Conservation (phyloP, 2,113 vertebrate species). For the Saccopteryx bilineata region DNA sequence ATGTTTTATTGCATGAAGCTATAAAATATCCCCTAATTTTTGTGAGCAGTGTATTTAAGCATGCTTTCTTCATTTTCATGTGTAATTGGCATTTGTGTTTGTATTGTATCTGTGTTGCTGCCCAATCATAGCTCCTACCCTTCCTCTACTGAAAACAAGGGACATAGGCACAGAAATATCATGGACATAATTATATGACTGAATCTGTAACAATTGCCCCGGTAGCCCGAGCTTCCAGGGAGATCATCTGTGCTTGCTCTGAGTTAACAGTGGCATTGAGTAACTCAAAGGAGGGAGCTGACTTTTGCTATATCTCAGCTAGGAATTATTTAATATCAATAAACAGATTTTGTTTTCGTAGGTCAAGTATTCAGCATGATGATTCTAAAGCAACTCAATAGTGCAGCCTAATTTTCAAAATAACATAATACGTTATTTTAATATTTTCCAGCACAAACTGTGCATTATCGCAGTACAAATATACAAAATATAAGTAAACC, state of each 20-base stretch:
- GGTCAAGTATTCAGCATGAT: not conserved
- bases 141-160: not conserved
- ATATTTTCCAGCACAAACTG: not conserved
- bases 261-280: not conserved
- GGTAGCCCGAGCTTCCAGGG: not conserved
- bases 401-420: constrained; percentile 37
- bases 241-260: not conserved
- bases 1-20: no score
- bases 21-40: no score
- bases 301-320: not conserved
- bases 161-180: not conserved
- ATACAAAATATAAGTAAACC: not conserved
- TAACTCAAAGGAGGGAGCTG: not conserved
- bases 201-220: not conserved
- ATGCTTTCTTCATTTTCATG: not conserved
- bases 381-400: constrained; percentile 1
- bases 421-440: not conserved
- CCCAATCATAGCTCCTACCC: not conserved
- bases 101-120: not conserved
- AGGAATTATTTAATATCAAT: constrained; percentile 11
- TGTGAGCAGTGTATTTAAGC: not conserved
- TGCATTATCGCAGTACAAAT: not conserved
- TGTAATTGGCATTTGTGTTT: not conserved
- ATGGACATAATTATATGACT: not conserved
- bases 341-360: constrained; percentile 26